Conservation (phyloP, 2,797 vertebrate genomes). For the Xyrichtys novacula region DNA sequence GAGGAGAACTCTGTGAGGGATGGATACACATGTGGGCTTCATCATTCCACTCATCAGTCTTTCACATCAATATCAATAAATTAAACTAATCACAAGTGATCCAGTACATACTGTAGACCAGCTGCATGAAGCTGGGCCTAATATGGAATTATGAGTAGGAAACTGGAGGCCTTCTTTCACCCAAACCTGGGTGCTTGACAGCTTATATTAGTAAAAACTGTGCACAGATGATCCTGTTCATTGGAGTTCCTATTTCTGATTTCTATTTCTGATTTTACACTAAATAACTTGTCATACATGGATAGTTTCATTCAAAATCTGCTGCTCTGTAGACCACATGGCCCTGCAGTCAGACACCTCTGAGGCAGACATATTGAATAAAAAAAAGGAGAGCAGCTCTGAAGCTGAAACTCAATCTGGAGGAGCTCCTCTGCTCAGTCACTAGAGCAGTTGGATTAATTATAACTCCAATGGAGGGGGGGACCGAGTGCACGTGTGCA, state of each 20-base stretch:
- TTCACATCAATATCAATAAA: not conserved
- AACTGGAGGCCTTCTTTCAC: not conserved
- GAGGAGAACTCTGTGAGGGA: not conserved
- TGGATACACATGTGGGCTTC: not conserved
- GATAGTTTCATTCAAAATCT: slow-evolving; percentile 5
- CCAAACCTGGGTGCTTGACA: not conserved
- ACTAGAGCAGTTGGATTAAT: slow-evolving; percentile 79
- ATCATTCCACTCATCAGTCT: not conserved
- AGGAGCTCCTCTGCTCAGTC: slow-evolving; percentile 67
- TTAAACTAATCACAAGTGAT: slow-evolving; percentile 15
- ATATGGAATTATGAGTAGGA: not conserved
- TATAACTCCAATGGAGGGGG: slow-evolving; percentile 75
- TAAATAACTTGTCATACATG: not conserved
- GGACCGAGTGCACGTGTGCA: slow-evolving; percentile 42
- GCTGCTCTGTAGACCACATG: slow-evolving; percentile 44
- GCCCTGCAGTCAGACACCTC: slow-evolving; percentile 24
- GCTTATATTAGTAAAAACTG: not conserved
- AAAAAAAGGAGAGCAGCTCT: slow-evolving; percentile 58
- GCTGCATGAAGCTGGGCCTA: not conserved
- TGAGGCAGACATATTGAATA: slow-evolving; percentile 39
- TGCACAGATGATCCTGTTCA: not conserved
- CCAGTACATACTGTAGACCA: slow-evolving; percentile 2
- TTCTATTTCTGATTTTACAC: not conserved
- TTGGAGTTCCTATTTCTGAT: not conserved
- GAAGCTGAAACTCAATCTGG: slow-evolving; percentile 76